phyloP scores from a whole-genome alignment of 2,888 invertebrate species.

The Urechis unicinctus region DNA sequence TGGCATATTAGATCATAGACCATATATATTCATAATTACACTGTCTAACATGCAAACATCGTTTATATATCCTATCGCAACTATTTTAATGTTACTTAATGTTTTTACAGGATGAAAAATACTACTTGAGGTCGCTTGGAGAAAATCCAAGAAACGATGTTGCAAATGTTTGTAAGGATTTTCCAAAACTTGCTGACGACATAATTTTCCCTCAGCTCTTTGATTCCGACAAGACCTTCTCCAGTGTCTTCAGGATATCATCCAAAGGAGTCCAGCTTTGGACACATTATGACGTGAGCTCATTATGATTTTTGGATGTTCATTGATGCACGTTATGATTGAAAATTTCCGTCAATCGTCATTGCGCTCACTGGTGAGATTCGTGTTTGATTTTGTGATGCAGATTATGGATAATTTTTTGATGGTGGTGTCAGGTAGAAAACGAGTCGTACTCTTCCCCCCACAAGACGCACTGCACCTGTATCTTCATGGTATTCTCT shows the following conservation, averaged over 20 bases:
- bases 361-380: neutral
- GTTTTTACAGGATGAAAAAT: slow-evolving; percentile 38
- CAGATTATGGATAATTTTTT: slow-evolving; percentile 57
- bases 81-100: neutral
- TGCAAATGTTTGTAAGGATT: slow-evolving; percentile 53
- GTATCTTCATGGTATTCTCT: slow-evolving; percentile 55
- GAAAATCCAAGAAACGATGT: slow-evolving; percentile 53
- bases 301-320: neutral
- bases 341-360: neutral
- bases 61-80: too few relatives aligned
- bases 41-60: too few relatives aligned
- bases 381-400: slow-evolving; percentile 8
- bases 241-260: slow-evolving; percentile 56
- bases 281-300: slow-evolving; percentile 57
- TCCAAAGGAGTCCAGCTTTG: slow-evolving; percentile 54
- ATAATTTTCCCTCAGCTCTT: slow-evolving; percentile 52
- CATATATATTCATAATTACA: too few relatives aligned
- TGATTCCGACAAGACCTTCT: slow-evolving; percentile 51
- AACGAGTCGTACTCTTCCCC: slow-evolving; percentile 53
- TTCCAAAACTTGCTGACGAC: slow-evolving; percentile 52
- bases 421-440: slow-evolving; percentile 54
- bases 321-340: neutral
- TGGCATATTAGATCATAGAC: too few relatives aligned
- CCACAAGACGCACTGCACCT: slow-evolving; percentile 53
- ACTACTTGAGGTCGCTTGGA: slow-evolving; percentile 53